Evolutionary conservation across 2,888 invertebrate species (phyloP).

Genomic region (Tinea trinotella): DNA sequence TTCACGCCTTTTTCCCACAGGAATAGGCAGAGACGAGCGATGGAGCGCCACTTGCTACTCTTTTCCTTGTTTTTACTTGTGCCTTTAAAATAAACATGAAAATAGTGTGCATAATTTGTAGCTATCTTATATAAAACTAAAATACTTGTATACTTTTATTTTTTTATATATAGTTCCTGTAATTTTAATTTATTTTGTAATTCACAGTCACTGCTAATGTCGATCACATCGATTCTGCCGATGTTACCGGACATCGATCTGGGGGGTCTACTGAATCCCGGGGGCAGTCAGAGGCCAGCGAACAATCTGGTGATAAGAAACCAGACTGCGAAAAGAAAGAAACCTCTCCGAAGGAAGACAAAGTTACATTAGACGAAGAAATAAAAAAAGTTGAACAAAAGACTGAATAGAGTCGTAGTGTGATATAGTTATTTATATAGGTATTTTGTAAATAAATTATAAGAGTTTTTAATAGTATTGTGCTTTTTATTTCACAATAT

Average conservation of each 20-base stretch:
- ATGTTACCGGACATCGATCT: neutral
- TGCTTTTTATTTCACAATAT: too few relatives aligned
- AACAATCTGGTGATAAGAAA: neutral
- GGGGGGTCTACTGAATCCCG: neutral
- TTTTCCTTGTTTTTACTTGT: too few relatives aligned
- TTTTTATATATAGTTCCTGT: too few relatives aligned
- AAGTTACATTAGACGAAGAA: slow-evolving; percentile 17
- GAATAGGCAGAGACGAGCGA: too few relatives aligned
- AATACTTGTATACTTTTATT: too few relatives aligned
- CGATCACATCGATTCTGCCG: slow-evolving; percentile 15
- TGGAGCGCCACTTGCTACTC: too few relatives aligned
- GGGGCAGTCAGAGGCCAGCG: neutral
- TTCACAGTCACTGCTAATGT: slow-evolving; percentile 2
- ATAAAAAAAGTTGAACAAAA: slow-evolving; percentile 33
- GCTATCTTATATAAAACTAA: too few relatives aligned
- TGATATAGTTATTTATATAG: slow-evolving; percentile 1
- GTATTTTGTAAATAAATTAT: slow-evolving; percentile 16
- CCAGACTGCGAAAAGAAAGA: slow-evolving; percentile 4
- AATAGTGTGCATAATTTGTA: too few relatives aligned
- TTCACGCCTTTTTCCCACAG: too few relatives aligned
- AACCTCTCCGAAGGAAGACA: neutral
- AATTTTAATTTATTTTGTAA: too few relatives aligned
- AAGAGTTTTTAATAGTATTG: neutral
- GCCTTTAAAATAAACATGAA: too few relatives aligned
- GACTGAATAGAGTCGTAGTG: slow-evolving; percentile 43